Base-by-base conservation (phyloP, 1,140 invertebrate species). In the Chrysoperla carnea region DNA sequence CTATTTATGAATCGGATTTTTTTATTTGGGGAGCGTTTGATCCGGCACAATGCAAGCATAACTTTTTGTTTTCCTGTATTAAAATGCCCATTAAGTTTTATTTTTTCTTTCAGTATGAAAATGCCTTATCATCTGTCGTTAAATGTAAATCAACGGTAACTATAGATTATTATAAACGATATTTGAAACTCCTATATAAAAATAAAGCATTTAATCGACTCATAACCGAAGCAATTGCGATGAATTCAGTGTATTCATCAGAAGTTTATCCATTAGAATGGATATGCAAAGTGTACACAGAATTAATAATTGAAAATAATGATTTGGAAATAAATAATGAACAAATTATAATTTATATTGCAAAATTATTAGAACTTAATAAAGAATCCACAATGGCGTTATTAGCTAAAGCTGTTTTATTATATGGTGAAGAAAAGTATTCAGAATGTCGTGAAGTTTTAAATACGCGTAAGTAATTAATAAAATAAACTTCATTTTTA, bases 271-370 rank as follows among this genome's bases (percentile, higher is more conserved):
- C 70, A 14, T 53, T 72, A 36, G 71, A 73, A 54, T 76, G 73
- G 69, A 68, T 77, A 44, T 77, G 75, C 50, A 65, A 67, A 54
- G 56, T 66, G 1, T 77, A 70, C 51, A 66, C 63, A 29, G 66
- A 78, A 48, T 49, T 54, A 27, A 55, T 50, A 35, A 55, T 69
- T 28, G 52, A 66, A 14, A 43, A 59, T 28, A 46, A 49, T 42
- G 37, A 60, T 37, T 50, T 60, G 51, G 50, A 60, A 36, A 48
- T 55, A 39, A 48, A 58, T 48, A 41, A 57, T 12, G 52, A 63
- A 27, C 54, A 63, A 46, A 69, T 80, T 35, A 59, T 58, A 40
- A 31, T 49, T 28, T 73, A 64, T 48, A 65, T 58, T 43, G 56
- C 66, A 29, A 51, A 52, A 43, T 52, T 76, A 11, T 50, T 67